phyloP scores from a whole-genome alignment of 2,797 vertebrate species.

The Mormyrus hasselquistii region DNA sequence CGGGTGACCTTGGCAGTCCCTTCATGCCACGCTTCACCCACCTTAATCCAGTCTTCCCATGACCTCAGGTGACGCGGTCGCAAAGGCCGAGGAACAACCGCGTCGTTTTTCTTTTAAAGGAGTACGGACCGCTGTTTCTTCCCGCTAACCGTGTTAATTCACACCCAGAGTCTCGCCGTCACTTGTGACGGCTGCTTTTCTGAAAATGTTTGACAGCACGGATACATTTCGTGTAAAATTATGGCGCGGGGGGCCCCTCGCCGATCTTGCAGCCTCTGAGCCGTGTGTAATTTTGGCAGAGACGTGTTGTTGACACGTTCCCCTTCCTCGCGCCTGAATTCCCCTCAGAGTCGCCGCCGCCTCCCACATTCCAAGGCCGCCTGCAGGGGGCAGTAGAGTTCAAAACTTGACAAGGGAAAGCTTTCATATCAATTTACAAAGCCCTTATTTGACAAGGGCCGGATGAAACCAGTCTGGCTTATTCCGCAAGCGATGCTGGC shows the following conservation, averaged over 20 bases:
- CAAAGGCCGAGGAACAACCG: slow-evolving; percentile 36
- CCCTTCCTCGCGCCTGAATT: neutral
- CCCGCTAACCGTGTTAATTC: neutral
- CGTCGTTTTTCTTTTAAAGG: neutral
- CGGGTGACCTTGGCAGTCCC: slow-evolving; percentile 36
- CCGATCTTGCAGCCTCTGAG: neutral
- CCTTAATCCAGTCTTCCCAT: slow-evolving; percentile 37
- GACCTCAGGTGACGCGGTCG: slow-evolving; percentile 46
- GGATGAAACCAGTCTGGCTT: slow-evolving; percentile 55
- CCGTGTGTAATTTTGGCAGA: neutral
- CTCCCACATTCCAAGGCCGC: slow-evolving; percentile 37
- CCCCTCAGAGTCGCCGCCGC: neutral
- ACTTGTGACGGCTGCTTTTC: neutral
- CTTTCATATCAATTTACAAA: slow-evolving; percentile 54
- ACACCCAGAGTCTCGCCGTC: neutral
- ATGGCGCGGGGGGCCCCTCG: neutral
- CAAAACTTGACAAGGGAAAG: slow-evolving; percentile 54
- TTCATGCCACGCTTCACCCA: slow-evolving; percentile 28
- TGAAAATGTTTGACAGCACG: neutral
- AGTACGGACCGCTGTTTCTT: too few relatives aligned
- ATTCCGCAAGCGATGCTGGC: slow-evolving; percentile 40
- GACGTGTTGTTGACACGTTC: neutral
- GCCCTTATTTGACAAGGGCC: slow-evolving; percentile 45
- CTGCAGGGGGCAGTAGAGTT: slow-evolving; percentile 68
- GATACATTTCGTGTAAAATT: neutral